These are phyloP conservation scores for Drosophila peninsularis DNA, from an alignment of 2,888 invertebrate genomes.

Conservation along the genomic window DNA sequence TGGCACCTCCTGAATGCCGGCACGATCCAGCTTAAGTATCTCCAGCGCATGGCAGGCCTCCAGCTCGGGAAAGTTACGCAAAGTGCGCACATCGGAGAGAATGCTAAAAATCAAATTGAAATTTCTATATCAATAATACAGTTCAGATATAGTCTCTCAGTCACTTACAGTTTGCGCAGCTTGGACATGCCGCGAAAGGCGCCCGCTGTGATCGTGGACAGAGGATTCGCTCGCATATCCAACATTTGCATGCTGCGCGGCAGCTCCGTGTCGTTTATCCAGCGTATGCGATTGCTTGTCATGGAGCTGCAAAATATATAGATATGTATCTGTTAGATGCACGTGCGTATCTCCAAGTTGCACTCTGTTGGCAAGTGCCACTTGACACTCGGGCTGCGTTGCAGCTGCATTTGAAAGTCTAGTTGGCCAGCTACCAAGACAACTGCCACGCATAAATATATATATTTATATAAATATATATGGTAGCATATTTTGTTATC, in stretches of 20 bases:
- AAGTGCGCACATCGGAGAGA: slow-evolving; percentile 92
- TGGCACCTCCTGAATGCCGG: slow-evolving; percentile 90
- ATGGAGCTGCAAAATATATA: slow-evolving; percentile 87
- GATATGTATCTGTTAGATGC: slow-evolving; percentile 11
- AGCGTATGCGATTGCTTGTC: slow-evolving; percentile 92
- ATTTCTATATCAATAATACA: not conserved
- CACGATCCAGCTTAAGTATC: slow-evolving; percentile 92
- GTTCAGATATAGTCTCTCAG: not conserved
- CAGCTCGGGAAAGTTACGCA: slow-evolving; percentile 92
- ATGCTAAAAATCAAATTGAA: slow-evolving; percentile 86
- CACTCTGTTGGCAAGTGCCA: slow-evolving; percentile 66
- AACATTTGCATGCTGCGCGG: slow-evolving; percentile 90
- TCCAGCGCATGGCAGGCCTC: slow-evolving; percentile 92
- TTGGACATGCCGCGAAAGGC: slow-evolving; percentile 91
- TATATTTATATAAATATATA: slow-evolving; percentile 31
- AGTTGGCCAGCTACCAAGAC: slow-evolving; percentile 64
- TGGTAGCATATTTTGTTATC: slow-evolving; percentile 50
- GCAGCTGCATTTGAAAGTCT: slow-evolving; percentile 71
- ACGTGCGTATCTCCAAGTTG: slow-evolving; percentile 40
- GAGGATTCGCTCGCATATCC: slow-evolving; percentile 93
- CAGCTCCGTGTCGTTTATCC: slow-evolving; percentile 89
- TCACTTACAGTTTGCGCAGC: slow-evolving; percentile 91
- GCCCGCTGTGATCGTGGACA: slow-evolving; percentile 88
- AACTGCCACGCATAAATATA: slow-evolving; percentile 55
- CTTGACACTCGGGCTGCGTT: slow-evolving; percentile 55